Conservation (phyloP, 2,113 vertebrate species). For the Syrmaticus mikado region DNA sequence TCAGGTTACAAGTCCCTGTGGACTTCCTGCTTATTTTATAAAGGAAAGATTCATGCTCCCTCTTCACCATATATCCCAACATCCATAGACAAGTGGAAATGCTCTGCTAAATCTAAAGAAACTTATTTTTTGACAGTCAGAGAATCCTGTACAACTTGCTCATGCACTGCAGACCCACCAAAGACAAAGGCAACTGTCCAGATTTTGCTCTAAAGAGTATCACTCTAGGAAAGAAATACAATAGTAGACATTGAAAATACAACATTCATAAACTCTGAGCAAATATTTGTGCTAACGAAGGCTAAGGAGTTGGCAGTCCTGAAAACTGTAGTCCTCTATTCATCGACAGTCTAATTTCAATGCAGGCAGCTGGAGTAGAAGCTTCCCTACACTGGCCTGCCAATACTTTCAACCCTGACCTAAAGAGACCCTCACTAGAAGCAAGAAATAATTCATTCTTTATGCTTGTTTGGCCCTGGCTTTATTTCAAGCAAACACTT, state of each 20-base stretch:
- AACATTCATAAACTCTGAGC: conserved; percentile 59
- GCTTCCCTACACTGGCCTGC: background rate
- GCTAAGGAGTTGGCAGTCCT: conserved; percentile 66
- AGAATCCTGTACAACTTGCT: background rate
- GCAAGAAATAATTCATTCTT: conserved; percentile 74
- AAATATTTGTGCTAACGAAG: conserved; percentile 77
- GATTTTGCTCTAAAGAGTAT: background rate
- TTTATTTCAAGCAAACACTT: conserved; percentile 62
- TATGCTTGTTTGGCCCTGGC: conserved; percentile 60
- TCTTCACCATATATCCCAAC: conserved; percentile 25
- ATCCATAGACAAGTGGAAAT: conserved; percentile 4
- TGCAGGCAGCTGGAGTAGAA: conserved; percentile 41
- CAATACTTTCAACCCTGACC: conserved; percentile 52
- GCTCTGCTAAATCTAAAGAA: conserved; percentile 1
- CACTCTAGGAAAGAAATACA: conserved; percentile 12
- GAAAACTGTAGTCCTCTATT: conserved; percentile 69
- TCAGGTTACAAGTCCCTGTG: conserved; percentile 39
- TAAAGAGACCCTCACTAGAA: conserved; percentile 71
- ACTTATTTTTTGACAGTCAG: background rate
- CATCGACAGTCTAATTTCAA: conserved; percentile 31
- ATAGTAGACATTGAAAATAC: conserved; percentile 32
- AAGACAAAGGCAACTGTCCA: conserved; percentile 1
- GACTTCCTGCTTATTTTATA: conserved; percentile 54
- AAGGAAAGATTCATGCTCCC: conserved; percentile 43
- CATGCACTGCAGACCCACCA: background rate